phyloP scores from a whole-genome alignment of 2,797 vertebrate genomes.

The Rhynchotus rufescens region DNA sequence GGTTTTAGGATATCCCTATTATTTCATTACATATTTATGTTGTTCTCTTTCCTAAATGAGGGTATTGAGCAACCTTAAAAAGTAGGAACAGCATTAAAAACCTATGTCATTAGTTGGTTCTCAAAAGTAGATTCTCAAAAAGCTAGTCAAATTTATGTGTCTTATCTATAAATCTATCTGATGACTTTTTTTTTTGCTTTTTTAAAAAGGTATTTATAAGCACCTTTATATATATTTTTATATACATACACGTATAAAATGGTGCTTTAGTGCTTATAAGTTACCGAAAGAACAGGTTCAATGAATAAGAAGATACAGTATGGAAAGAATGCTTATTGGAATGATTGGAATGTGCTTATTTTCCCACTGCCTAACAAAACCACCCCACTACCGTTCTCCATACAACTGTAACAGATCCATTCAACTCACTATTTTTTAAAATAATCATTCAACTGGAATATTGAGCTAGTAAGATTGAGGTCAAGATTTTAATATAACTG shows the following conservation, averaged over 20 bases:
- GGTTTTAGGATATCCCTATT: background rate
- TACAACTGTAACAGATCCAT: background rate
- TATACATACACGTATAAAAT: too few species aligned
- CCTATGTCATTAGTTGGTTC: background rate
- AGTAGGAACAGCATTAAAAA: background rate
- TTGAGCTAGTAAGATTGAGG: background rate
- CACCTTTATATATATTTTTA: too few species aligned
- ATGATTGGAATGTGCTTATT: background rate
- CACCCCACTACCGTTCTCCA: background rate
- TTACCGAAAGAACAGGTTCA: background rate
- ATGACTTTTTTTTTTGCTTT: background rate
- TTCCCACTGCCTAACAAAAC: background rate
- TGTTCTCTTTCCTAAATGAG: background rate
- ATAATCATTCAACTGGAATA: background rate
- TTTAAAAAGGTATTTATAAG: too few species aligned
- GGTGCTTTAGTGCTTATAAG: background rate
- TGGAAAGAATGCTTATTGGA: background rate
- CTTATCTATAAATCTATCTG: background rate
- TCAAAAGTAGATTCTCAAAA: background rate
- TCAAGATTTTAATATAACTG: background rate
- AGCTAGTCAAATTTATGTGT: background rate
- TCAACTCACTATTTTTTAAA: background rate
- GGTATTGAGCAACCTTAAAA: background rate
- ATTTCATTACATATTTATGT: background rate
- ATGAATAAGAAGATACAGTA: background rate